phyloP scores from a whole-genome alignment of 2,113 vertebrate species.

The Sceloporus tristichus region DNA sequence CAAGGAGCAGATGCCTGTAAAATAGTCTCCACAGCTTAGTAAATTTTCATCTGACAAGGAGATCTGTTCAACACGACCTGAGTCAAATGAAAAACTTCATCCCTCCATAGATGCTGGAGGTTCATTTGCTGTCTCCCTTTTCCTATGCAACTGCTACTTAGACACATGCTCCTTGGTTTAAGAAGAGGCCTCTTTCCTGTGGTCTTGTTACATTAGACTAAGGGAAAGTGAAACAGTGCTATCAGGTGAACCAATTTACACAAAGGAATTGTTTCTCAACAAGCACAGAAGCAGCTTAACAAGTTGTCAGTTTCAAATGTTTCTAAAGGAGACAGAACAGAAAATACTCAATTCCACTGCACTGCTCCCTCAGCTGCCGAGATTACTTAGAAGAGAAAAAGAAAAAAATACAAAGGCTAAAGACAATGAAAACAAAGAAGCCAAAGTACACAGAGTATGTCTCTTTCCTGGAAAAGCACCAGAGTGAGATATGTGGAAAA shows the following conservation, averaged over 20 bases:
- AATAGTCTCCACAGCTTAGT: constrained; percentile 55
- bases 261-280: constrained; percentile 10
- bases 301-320: constrained; percentile 24
- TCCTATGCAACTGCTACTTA: constrained; percentile 49
- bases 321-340: constrained; percentile 12
- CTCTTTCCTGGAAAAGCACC: constrained; percentile 1
- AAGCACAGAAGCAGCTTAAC: constrained; percentile 24
- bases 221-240: constrained; percentile 18
- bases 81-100: constrained; percentile 59
- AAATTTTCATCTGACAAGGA: constrained; percentile 53
- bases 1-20: constrained; percentile 49
- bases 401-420: not conserved
- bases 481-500: not conserved
- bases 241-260: constrained; percentile 26
- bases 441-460: not conserved
- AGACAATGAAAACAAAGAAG: not conserved
- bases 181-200: constrained; percentile 33
- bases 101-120: constrained; percentile 40
- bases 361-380: constrained; percentile 11
- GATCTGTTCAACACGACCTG: constrained; percentile 40
- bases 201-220: constrained; percentile 25
- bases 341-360: constrained; percentile 11
- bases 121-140: constrained; percentile 55
- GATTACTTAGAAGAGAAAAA: not conserved
- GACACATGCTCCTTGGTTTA: not conserved